Evolutionary conservation across 2,888 invertebrate genomes (phyloP).

Genomic region (Panopea generosa): DNA sequence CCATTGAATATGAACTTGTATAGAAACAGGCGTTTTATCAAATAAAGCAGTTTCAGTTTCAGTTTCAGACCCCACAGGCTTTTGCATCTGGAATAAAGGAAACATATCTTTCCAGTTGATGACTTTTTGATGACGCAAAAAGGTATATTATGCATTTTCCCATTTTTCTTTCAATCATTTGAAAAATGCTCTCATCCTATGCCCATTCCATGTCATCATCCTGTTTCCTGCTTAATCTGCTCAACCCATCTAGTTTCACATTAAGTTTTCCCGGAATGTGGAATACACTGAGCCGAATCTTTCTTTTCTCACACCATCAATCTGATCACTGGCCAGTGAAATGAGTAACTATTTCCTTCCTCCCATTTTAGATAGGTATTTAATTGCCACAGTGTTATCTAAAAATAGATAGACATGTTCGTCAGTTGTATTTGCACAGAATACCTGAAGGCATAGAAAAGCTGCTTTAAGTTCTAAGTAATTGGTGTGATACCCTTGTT

Average conservation of each 20-base stretch:
- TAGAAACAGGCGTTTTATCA: too few species aligned
- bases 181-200: slow-evolving; percentile 11
- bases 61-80: too few species aligned
- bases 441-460: slow-evolving; percentile 17
- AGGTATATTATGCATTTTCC: slow-evolving; percentile 26
- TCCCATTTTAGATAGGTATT: slow-evolving; percentile 39
- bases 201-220: slow-evolving; percentile 44
- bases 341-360: slow-evolving; percentile 36
- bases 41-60: too few species aligned
- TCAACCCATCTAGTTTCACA: slow-evolving; percentile 30
- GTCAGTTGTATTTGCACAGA: slow-evolving; percentile 7
- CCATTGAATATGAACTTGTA: too few species aligned
- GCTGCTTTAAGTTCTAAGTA: slow-evolving; percentile 48
- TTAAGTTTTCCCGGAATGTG: slow-evolving; percentile 49
- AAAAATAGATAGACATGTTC: slow-evolving; percentile 29
- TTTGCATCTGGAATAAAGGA: slow-evolving; percentile 27
- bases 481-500: slow-evolving; percentile 35
- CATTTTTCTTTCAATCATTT: slow-evolving; percentile 7
- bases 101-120: slow-evolving; percentile 18
- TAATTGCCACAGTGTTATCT: slow-evolving; percentile 47
- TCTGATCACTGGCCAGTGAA: slow-evolving; percentile 12
- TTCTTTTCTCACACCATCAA: slow-evolving; percentile 40
- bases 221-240: slow-evolving; percentile 12
- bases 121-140: slow-evolving; percentile 44
- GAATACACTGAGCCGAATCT: slow-evolving; percentile 41